Evolutionary conservation across 2,797 vertebrate species (phyloP).

Genomic region (Siniperca scherzeri): DNA sequence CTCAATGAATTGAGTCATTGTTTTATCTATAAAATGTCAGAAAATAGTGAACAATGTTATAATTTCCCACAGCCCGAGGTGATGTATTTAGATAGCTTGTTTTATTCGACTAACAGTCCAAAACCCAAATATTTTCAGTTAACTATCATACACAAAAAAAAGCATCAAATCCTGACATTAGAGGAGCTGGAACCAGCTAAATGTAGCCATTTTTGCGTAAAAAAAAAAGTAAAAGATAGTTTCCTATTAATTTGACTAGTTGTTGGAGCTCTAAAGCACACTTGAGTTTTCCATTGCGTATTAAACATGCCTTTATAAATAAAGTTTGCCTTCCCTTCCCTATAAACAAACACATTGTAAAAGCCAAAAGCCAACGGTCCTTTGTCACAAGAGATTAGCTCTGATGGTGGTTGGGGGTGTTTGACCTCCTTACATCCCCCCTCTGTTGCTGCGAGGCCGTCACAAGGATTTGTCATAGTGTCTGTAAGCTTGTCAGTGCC

Average conservation of each 20-base stretch:
- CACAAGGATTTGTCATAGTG: conserved; percentile 64
- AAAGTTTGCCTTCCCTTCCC: conserved; percentile 7
- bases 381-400: conserved; percentile 69
- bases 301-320: conserved; percentile 9
- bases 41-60: not conserved
- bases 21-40: not conserved
- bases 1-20: not conserved
- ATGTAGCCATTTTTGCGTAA: not conserved
- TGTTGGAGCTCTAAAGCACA: not conserved
- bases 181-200: not conserved
- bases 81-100: not conserved
- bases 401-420: conserved; percentile 44
- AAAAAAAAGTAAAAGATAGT: not conserved
- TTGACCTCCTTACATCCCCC: conserved; percentile 52
- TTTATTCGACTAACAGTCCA: not conserved
- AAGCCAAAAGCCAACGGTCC: conserved; percentile 66
- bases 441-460: conserved; percentile 46
- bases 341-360: conserved; percentile 45
- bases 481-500: conserved; percentile 68
- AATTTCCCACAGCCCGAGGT: not conserved
- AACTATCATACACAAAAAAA: not conserved
- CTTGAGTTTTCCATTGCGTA: not conserved
- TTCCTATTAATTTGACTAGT: not conserved
- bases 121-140: not conserved
- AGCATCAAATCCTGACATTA: not conserved